These are phyloP conservation scores for Bombylius major DNA, from an alignment of 2,888 invertebrate genomes.

Conservation along the genomic window DNA sequence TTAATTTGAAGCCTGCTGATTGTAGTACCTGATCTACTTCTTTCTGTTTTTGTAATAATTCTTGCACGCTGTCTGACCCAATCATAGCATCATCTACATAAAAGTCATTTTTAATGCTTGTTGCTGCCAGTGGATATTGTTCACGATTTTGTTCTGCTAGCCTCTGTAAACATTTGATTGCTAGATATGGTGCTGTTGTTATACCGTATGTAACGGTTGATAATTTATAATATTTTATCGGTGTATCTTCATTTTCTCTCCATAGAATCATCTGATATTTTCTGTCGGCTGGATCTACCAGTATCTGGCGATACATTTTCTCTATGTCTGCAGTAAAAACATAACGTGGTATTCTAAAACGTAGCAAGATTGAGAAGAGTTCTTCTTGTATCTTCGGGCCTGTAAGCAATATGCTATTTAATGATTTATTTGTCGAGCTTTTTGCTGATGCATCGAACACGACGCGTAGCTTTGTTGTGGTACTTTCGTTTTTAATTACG, in stretches of 20 bases:
- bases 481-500: too few species aligned
- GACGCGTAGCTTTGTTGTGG: too few species aligned
- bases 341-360: neutral
- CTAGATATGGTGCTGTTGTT: constrained; percentile 6
- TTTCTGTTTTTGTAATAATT: too few species aligned
- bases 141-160: too few species aligned
- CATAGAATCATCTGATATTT: constrained; percentile 5
- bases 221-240: constrained; percentile 3
- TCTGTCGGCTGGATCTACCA: constrained; percentile 19
- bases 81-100: too few species aligned
- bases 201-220: constrained; percentile 7
- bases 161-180: neutral
- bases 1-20: too few species aligned
- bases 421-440: neutral
- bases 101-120: too few species aligned
- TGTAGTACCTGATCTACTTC: too few species aligned
- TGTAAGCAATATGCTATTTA: neutral
- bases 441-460: too few species aligned
- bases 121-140: too few species aligned
- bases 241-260: neutral
- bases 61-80: too few species aligned
- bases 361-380: neutral
- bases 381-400: constrained; percentile 4
- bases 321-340: constrained; percentile 19
- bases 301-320: constrained; percentile 20